These are phyloP conservation scores for Drosophila nigritarsus DNA, from an alignment of 2,888 invertebrate genomes.

Conservation along the genomic window DNA sequence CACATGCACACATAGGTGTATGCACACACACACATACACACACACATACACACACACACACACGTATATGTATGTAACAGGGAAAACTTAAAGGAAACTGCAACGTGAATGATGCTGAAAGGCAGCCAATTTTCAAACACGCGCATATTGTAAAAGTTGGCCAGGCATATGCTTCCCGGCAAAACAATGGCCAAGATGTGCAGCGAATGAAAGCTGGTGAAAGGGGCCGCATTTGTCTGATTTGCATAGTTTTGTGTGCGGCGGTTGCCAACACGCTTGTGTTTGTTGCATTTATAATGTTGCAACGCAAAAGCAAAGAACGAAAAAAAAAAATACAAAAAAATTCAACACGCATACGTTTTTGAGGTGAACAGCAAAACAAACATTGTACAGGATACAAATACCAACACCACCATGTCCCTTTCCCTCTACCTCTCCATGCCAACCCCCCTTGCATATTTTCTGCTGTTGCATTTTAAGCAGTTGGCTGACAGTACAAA, in stretches of 20 bases:
- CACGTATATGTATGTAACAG: conserved; percentile 17
- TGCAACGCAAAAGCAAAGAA: conserved; percentile 27
- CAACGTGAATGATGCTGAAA: conserved; percentile 48
- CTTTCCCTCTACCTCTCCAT: too few relatives aligned
- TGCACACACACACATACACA: conserved; percentile 5
- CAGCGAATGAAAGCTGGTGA: conserved; percentile 5
- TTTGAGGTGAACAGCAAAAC: conserved; percentile 47
- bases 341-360: conserved; percentile 71
- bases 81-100: conserved; percentile 56
- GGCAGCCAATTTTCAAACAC: conserved; percentile 62
- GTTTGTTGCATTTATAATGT: conserved; percentile 74
- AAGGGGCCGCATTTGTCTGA: conserved; percentile 56
- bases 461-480: conserved; percentile 75
- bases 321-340: background rate
- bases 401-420: background rate
- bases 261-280: conserved; percentile 43
- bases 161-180: conserved; percentile 55
- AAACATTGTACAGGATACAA: conserved; percentile 41
- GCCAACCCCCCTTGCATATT: conserved; percentile 20
- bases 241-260: conserved; percentile 70
- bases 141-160: conserved; percentile 72
- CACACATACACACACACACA: conserved; percentile 13
- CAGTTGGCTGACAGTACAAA: conserved; percentile 47
- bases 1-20: conserved; percentile 14
- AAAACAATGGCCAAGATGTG: conserved; percentile 56